Conservation (phyloP, 1,140 invertebrate genomes). For the Lethocerus indicus region DNA sequence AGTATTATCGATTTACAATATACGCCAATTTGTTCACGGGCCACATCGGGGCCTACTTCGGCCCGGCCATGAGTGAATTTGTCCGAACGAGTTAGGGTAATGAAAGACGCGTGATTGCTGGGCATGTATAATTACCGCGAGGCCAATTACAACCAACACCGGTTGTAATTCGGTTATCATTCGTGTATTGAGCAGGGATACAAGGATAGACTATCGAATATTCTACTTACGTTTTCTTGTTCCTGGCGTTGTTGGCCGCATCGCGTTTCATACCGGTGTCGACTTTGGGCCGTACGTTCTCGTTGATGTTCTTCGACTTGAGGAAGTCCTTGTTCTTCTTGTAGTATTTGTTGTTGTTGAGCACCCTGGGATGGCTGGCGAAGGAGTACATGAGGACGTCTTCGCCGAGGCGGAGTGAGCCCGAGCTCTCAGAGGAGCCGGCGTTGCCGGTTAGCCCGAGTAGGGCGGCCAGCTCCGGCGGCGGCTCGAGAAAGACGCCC, state of each 20-base stretch:
- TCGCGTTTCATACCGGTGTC: constrained; percentile 7
- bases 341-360: constrained; percentile 18
- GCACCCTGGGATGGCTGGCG: constrained; percentile 35
- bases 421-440: constrained; percentile 17
- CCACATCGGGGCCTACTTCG: too few relatives aligned
- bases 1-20: too few relatives aligned
- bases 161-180: too few relatives aligned
- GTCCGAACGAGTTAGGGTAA: too few relatives aligned
- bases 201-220: too few relatives aligned
- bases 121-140: too few relatives aligned
- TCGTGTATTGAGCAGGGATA: too few relatives aligned
- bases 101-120: too few relatives aligned
- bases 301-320: constrained; percentile 14
- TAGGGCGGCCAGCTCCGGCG: constrained; percentile 46
- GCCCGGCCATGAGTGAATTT: too few relatives aligned
- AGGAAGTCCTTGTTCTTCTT: constrained; percentile 10
- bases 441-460: constrained; percentile 29
- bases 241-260: not conserved
- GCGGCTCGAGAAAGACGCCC: constrained; percentile 58
- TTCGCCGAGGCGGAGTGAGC: constrained; percentile 25
- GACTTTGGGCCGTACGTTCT: too few relatives aligned
- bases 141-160: too few relatives aligned
- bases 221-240: constrained; percentile 6
- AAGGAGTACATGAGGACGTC: constrained; percentile 36
- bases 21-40: too few relatives aligned